Percentiles rank a stretch among this genome's conserved stretches.
phyloP scores from a whole-genome alignment of 2,113 vertebrate genomes.

The Mus musculus region DNA sequence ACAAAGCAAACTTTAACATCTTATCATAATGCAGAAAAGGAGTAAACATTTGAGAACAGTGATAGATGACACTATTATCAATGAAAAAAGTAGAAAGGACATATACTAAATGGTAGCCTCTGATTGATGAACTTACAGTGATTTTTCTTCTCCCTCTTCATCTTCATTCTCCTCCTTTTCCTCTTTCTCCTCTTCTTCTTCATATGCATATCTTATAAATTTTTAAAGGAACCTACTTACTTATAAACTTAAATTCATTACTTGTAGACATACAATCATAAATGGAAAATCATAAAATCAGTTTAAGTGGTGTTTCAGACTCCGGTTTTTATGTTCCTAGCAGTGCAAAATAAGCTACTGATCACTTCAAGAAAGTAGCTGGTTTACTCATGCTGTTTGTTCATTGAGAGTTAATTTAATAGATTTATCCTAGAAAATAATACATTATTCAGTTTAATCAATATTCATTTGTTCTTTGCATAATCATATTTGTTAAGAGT shows the following conservation, averaged over 20 bases:
- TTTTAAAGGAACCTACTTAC: conserved; percentile 40
- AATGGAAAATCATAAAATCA: background rate
- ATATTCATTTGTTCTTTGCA: conserved; percentile 81
- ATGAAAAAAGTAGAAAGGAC: conserved; percentile 20
- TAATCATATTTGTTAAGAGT: conserved; percentile 77
- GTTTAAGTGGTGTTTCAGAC: conserved; percentile 42
- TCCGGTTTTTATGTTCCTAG: conserved; percentile 31
- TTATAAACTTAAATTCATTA: background rate
- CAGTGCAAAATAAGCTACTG: conserved; percentile 60
- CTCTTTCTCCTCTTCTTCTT: background rate
- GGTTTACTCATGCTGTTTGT: conserved; percentile 78
- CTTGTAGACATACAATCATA: background rate
- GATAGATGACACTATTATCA: background rate
- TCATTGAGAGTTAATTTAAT: conserved; percentile 80
- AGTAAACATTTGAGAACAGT: background rate
- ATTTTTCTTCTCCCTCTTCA: background rate
- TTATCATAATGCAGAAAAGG: background rate
- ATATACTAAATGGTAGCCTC: background rate
- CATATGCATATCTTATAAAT: background rate
- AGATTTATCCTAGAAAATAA: conserved; percentile 79
- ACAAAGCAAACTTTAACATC: background rate
- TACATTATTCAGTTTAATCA: conserved; percentile 82
- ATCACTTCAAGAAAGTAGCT: conserved; percentile 71
- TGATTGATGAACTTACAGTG: background rate
- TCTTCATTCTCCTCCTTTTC: background rate